Evolutionary conservation across 2,797 vertebrate species (phyloP).

Genomic region (Anabas testudineus): DNA sequence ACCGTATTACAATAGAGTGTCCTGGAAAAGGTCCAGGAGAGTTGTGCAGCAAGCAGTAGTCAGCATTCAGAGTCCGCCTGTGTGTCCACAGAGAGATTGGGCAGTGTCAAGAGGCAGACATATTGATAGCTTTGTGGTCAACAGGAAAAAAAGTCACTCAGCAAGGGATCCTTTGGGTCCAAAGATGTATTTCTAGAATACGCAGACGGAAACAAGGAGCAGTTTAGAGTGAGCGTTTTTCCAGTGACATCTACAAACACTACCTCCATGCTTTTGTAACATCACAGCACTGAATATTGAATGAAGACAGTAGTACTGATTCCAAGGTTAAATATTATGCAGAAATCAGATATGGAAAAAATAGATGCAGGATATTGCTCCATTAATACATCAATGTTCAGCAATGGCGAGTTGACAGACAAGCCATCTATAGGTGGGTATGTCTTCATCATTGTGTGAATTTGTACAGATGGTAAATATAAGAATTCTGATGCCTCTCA

Average conservation of each 20-base stretch:
- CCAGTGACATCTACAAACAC: slow-evolving; percentile 55
- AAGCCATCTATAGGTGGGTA: too few relatives aligned
- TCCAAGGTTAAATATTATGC: slow-evolving; percentile 30
- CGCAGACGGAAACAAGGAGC: slow-evolving; percentile 48
- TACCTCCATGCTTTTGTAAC: slow-evolving; percentile 34
- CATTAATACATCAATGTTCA: not conserved
- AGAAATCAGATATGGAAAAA: slow-evolving; percentile 2
- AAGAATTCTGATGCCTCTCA: too few relatives aligned
- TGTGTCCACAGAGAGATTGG: slow-evolving; percentile 67
- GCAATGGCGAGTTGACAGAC: too few relatives aligned
- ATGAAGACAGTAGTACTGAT: slow-evolving; percentile 6
- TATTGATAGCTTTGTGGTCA: slow-evolving; percentile 80
- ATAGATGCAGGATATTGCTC: not conserved
- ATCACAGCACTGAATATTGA: slow-evolving; percentile 19
- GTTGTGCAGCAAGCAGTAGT: slow-evolving; percentile 72
- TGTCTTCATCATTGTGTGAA: slow-evolving; percentile 4
- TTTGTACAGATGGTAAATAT: not conserved
- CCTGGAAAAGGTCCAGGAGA: slow-evolving; percentile 75
- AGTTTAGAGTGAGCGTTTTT: slow-evolving; percentile 55
- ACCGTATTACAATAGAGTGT: slow-evolving; percentile 79
- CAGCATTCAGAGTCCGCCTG: slow-evolving; percentile 70
- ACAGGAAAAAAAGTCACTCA: slow-evolving; percentile 72
- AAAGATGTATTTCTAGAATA: slow-evolving; percentile 70
- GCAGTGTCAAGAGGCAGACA: slow-evolving; percentile 75
- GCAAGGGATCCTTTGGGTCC: slow-evolving; percentile 69